A percentile compares a stretch with the other conserved stretches of the same genome.
These are phyloP conservation scores for Argyrosomus japonicus DNA, from an alignment of 2,113 vertebrate genomes.

Conservation along the genomic window DNA sequence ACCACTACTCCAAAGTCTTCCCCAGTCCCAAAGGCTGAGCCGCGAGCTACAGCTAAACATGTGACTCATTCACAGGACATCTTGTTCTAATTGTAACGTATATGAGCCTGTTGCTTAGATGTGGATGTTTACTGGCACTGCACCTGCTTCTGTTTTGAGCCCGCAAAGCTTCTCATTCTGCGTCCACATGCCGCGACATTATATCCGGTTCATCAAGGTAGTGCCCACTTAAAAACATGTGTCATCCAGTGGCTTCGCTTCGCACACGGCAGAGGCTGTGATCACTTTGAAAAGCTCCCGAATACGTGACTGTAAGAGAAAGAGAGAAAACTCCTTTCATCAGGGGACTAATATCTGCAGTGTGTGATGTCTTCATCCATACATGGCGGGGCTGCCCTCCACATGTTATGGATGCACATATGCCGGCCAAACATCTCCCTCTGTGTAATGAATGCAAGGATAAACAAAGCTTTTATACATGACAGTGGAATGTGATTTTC, in stretches of 20 bases:
- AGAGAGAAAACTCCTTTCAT: constrained; percentile 59
- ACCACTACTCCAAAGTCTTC: constrained; percentile 39
- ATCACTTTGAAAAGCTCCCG: constrained; percentile 51
- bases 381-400: constrained; percentile 51
- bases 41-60: constrained; percentile 43
- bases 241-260: constrained; percentile 41
- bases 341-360: constrained; percentile 52
- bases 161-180: constrained; percentile 37
- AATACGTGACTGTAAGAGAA: constrained; percentile 46
- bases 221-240: constrained; percentile 51
- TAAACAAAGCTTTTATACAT: constrained; percentile 67
- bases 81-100: constrained; percentile 72
- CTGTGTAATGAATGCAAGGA: constrained; percentile 50
- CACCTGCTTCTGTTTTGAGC: constrained; percentile 79
- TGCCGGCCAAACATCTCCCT: constrained; percentile 54
- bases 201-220: constrained; percentile 46
- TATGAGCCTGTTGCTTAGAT: constrained; percentile 50
- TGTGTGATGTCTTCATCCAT: constrained; percentile 43
- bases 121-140: constrained; percentile 64
- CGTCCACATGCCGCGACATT: constrained; percentile 35
- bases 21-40: constrained; percentile 36
- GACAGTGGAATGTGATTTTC: constrained; percentile 58
- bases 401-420: constrained; percentile 64
- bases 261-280: constrained; percentile 52
- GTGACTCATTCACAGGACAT: constrained; percentile 66